A percentile compares a stretch with the other conserved stretches of the same genome.
These are phyloP conservation scores for Hydroisotoma schaefferi DNA, from an alignment of 2,888 invertebrate species.

Conservation along the genomic window DNA sequence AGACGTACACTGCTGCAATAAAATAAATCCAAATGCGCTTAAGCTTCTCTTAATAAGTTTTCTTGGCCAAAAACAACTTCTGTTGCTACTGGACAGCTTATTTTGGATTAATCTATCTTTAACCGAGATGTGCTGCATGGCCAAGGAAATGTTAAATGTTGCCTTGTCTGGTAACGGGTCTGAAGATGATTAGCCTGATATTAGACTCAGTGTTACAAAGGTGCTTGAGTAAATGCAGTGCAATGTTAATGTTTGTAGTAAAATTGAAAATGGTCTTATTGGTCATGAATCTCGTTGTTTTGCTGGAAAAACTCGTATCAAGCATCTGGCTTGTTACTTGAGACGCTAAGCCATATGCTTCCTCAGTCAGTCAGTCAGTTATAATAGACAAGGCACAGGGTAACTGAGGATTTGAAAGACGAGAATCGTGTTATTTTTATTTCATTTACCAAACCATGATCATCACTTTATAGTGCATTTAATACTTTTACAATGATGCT, in stretches of 20 bases:
- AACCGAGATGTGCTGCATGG: too few species aligned
- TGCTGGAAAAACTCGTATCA: conserved; percentile 38
- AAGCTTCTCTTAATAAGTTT: too few species aligned
- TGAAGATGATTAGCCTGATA: background rate
- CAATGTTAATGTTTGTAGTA: conserved; percentile 5
- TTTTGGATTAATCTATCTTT: too few species aligned
- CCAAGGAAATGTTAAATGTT: too few species aligned
- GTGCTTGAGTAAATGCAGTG: conserved; percentile 1
- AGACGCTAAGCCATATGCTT: conserved; percentile 47
- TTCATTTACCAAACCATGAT: too few species aligned
- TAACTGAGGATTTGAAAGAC: conserved; percentile 3
- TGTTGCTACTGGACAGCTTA: too few species aligned
- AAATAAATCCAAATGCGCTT: too few species aligned
- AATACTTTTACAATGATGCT: background rate
- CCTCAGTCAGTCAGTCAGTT: conserved; percentile 19
- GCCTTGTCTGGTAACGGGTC: too few species aligned
- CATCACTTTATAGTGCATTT: too few species aligned
- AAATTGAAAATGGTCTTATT: conserved; percentile 40
- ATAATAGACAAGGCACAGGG: conserved; percentile 6
- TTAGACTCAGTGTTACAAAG: too few species aligned
- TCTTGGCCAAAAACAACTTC: too few species aligned
- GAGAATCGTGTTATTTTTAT: conserved; percentile 14
- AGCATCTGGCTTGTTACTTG: conserved; percentile 46
- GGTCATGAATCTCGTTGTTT: conserved; percentile 41
- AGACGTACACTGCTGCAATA: too few species aligned